Evolutionary conservation across 2,888 invertebrate genomes (phyloP), one percentile per base, ranked within the genome.

Genomic region (Autographa pulchrina): DNA sequence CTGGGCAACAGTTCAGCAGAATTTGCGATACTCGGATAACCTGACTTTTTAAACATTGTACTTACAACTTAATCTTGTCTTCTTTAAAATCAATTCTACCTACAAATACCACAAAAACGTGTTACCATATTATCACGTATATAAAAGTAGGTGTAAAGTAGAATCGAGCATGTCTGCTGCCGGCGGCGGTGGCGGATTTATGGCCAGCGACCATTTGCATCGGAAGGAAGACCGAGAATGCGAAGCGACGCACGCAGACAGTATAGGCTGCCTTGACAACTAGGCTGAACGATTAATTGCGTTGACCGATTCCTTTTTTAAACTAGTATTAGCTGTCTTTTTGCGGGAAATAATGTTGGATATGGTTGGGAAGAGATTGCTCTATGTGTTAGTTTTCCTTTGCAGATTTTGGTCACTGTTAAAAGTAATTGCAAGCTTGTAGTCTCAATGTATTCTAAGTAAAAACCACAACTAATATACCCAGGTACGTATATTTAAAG

Each of bases 221-320:
- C 84, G 81, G 83, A 80, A 78, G 85, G 78, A 77, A 82, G 80
- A 78, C 70, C 41, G 70, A 80, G 84, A 85, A 85, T 85, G 85
- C 74, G 81, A 73, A 74, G 75, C 73, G 66, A 69, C 76, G 63
- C 82, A 81, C 80, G 85, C 85, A 84, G 78, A 38, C 20, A 48
- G 48, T 48, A 48, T 59, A 43, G 65, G 67, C 54, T 71, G 60
- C 58, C 81, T 63, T 72, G 77, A 78, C 81, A 81, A 64, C 48
- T 25, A 64, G 41, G 38, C 60, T 81, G 81, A 81, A 81, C 72
- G 54, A 78, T 71, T 58, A 80, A 78, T 71, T 76, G 63, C 77
- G 38, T 59, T 58, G 8, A 59, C 56, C 52, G 41, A 14, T 31
- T 62, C 63, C 67, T 52, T 52, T 54, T 70, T 67, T 60, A 13